Evolutionary conservation across 2,797 vertebrate species (phyloP), one percentile per base, ranked within the genome.

Genomic region (Glossophaga mutica): DNA sequence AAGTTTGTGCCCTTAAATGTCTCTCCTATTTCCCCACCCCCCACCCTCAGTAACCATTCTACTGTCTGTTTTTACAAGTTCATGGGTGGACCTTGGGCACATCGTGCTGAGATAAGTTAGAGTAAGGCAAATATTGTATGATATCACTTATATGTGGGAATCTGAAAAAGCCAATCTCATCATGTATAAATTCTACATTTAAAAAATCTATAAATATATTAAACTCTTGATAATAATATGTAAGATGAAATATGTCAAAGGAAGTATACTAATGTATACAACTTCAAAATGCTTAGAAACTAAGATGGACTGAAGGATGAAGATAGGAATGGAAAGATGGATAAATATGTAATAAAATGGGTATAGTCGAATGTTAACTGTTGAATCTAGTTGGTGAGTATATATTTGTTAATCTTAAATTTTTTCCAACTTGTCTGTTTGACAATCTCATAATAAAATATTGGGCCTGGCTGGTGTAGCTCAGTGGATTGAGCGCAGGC

Each of bases 201-300:
- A 55, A 62, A 79, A 67, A 91, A 52, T n/a, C 4, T 68, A 1
- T 48, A 44, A 89, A 87, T 76, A 71, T 81, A 48, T 34, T 57
- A 55, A 94, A 91, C 34, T 90, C 21, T 78, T 65, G 15, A 65
- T 86, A 91, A 94, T 89, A 65, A 97, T 74, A 55, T 67, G 16
- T 26, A 81, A 87, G 42, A 32, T 86, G 29, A 91, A 92, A 62
- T 90, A 48, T 68, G n/a, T 85, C 19, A 90, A 85, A 37, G 15
- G 19, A 91, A 83, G 11, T 87, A 2, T 73, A 91, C 12, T 85
- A 32, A 68, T 82, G 6, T 34, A 44, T 42, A 15, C 44, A 65
- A 78, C 34, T 96, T 67, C 55, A 81, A 88, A 93, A 57, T 76
- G 37, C 19, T 90, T 42, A 73, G 83, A 84, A 74, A 48, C 18